phyloP scores from a whole-genome alignment of 2,113 vertebrate genomes.

The Trematocara marginatum region DNA sequence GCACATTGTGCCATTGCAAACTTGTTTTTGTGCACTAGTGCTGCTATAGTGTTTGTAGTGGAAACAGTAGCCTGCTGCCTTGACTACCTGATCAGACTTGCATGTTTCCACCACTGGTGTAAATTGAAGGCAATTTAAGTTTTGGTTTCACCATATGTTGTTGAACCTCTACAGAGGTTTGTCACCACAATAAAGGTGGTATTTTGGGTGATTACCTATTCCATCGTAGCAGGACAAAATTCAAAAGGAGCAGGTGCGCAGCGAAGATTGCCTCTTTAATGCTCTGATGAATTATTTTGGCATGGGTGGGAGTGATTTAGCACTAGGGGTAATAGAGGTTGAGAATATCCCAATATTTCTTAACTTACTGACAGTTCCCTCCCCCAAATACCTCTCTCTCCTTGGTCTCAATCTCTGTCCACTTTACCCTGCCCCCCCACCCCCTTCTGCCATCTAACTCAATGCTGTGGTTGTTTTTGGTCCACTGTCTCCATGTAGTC shows the following conservation, averaged over 20 bases:
- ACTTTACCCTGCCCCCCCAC: neutral
- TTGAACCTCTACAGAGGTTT: neutral
- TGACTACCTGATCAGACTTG: slow-evolving; percentile 46
- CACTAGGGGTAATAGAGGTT: slow-evolving; percentile 23
- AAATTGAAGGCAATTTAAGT: slow-evolving; percentile 27
- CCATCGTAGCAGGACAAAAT: slow-evolving; percentile 8
- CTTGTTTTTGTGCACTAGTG: slow-evolving; percentile 22
- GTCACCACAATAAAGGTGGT: neutral
- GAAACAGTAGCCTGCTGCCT: slow-evolving; percentile 53
- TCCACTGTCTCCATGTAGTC: slow-evolving; percentile 50
- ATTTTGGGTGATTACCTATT: slow-evolving; percentile 1
- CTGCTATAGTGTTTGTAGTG: slow-evolving; percentile 22
- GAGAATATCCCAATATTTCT: slow-evolving; percentile 45
- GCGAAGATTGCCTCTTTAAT: slow-evolving; percentile 31
- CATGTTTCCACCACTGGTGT: slow-evolving; percentile 27
- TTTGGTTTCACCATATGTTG: neutral
- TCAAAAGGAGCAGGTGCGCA: slow-evolving; percentile 48
- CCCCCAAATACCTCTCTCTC: neutral
- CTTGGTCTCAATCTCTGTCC: neutral
- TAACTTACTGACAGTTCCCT: slow-evolving; percentile 18
- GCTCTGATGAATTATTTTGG: slow-evolving; percentile 26
- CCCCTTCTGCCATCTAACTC: slow-evolving; percentile 7
- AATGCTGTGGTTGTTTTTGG: slow-evolving; percentile 50
- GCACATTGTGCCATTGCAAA: neutral
- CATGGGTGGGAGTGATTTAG: slow-evolving; percentile 40